Base-by-base conservation (phyloP, 1,140 invertebrate genomes). In the Dreissena polymorpha region DNA sequence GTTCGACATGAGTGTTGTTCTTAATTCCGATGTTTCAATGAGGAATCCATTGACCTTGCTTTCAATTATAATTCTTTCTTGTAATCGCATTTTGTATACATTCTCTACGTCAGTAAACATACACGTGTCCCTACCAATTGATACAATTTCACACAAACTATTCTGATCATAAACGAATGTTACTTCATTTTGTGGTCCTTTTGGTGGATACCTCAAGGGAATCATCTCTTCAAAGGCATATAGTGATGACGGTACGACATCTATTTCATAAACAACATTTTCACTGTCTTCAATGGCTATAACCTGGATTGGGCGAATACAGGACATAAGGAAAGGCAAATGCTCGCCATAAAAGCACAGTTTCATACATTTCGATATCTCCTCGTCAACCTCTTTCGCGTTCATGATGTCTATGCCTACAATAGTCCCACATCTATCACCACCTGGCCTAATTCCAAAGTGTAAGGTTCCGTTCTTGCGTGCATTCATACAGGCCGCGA, bases 401-500 rank as follows among this genome's bases (percentile, higher is more conserved):
- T 27, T 69, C 60, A 18, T n/a, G 12, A 14, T 49, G 12, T 57
- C 49, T 64, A 78, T 27, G 10, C 75, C 75, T n/a, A 68, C 13
- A 29, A 68, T 69, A 25, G 18, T 78, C 16, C 75, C 75, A 25
- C n/a, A 10, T 50, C 64, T 49, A 55, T 78, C 29, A 13, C 60
- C 60, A 13, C 21, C 10, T 13, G 14, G 21, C 53, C 53, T 25
- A 18, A 78, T 69, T 23, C 75, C 75, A 55, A 78, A 78, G 53
- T 78, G 65, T 18, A 78, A 68, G 1, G 75, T 78, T 10, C 75
- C 75, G 27, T 78, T 78, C 23, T 69, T 68, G 10, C 75, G 51
- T 23, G 29, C 63, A 69, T 78, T 78, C 27, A 78, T 78, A 51
- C 75, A 78, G 27, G 75, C 75, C 23, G 64, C 75, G 13, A 64